Evolutionary conservation across 2,797 vertebrate genomes (phyloP).

Genomic region (Tenualosa ilisha): DNA sequence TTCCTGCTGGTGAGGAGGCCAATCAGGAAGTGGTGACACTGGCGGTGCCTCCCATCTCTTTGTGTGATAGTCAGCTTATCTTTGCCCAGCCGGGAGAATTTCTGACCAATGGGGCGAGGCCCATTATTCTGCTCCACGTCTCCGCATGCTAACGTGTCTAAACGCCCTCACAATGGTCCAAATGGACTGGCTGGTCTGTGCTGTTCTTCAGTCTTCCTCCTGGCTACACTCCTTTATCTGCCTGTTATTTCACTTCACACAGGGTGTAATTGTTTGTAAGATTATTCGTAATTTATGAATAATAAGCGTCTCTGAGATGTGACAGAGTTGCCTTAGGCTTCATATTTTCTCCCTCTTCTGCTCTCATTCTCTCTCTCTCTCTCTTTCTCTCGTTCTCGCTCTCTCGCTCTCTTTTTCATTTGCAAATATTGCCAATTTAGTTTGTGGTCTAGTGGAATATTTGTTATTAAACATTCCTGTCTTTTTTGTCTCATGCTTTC

Average conservation of each 20-base stretch:
- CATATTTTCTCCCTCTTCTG: not conserved
- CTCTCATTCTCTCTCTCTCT: not conserved
- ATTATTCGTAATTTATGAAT: slow-evolving; percentile 20
- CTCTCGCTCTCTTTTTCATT: not conserved
- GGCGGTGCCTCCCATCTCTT: not conserved
- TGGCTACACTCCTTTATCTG: not conserved
- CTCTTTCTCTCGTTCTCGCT: not conserved
- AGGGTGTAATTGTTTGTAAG: slow-evolving; percentile 25
- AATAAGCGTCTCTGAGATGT: slow-evolving; percentile 8
- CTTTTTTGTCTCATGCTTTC: not conserved
- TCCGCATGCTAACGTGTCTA: not conserved
- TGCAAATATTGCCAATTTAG: not conserved
- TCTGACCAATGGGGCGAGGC: not conserved
- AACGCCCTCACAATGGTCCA: not conserved
- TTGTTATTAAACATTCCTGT: not conserved
- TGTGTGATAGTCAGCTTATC: not conserved
- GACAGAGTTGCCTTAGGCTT: not conserved
- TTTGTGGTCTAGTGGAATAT: not conserved
- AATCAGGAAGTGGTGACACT: not conserved
- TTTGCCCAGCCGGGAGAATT: not conserved
- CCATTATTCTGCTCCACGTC: not conserved
- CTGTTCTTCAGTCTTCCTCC: not conserved
- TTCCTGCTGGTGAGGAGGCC: not conserved
- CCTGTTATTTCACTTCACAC: not conserved
- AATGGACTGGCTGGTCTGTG: not conserved